A percentile compares a stretch with the other conserved stretches of the same genome.
Evolutionary conservation across 2,888 invertebrate species (phyloP).

Genomic region (Catocala sponsa): DNA sequence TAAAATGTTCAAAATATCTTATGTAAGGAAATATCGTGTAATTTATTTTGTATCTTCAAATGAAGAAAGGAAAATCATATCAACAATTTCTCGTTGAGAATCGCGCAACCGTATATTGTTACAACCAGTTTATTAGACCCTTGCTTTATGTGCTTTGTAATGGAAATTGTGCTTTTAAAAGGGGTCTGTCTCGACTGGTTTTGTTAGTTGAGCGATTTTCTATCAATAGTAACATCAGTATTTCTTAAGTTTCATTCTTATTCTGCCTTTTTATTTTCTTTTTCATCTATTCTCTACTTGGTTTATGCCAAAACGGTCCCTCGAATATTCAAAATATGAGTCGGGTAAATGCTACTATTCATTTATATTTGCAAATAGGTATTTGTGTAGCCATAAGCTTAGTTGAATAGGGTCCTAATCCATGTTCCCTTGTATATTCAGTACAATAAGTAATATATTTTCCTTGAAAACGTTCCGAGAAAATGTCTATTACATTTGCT

Average conservation of each 20-base stretch:
- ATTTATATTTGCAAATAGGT: constrained; percentile 35
- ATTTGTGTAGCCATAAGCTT: constrained; percentile 6
- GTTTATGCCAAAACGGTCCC: constrained; percentile 10
- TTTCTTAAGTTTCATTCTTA: constrained; percentile 52
- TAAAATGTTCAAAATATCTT: constrained; percentile 23
- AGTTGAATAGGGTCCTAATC: constrained; percentile 30
- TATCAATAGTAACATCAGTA: constrained; percentile 42
- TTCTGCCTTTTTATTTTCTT: constrained; percentile 19
- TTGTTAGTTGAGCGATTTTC: constrained; percentile 35
- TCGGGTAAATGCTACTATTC: constrained; percentile 24
- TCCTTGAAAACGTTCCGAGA: constrained; percentile 13
- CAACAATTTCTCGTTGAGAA: constrained; percentile 34
- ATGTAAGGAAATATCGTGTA: constrained; percentile 26
- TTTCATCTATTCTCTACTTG: constrained; percentile 21
- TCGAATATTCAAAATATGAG: constrained; percentile 20
- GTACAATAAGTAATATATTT: constrained; percentile 36
- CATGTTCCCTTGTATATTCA: constrained; percentile 23
- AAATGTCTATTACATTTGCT: constrained; percentile 25
- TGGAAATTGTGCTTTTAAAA: constrained; percentile 2
- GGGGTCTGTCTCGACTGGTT: constrained; percentile 34
- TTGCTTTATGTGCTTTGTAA: constrained; percentile 6
- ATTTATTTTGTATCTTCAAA: constrained; percentile 47
- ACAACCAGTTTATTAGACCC: constrained; percentile 22
- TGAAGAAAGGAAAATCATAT: constrained; percentile 47
- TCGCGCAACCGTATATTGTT: constrained; percentile 10